Percentiles rank a stretch among this genome's conserved stretches.
Conservation (phyloP, 2,888 invertebrate species). For the Drosophila nigritarsus region DNA sequence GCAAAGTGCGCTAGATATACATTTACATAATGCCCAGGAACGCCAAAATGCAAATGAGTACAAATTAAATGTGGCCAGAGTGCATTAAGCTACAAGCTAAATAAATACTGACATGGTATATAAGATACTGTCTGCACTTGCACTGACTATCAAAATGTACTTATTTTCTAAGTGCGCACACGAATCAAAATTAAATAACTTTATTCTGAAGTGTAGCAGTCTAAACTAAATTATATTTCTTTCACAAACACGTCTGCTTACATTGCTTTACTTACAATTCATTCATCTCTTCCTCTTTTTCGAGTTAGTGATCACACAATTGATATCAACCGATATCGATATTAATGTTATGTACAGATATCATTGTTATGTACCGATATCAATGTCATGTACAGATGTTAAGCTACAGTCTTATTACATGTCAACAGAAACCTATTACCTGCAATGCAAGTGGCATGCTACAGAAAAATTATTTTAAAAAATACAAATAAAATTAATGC, state of each 20-base stretch:
- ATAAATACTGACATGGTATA: conserved; percentile 1
- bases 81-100: conserved; percentile 45
- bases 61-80: conserved; percentile 76
- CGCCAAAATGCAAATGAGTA: conserved; percentile 76
- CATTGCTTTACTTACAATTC: neutral
- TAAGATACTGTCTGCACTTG: neutral
- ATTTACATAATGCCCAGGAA: conserved; percentile 77
- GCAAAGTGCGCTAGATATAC: conserved; percentile 77
- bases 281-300: neutral
- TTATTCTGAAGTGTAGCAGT: neutral
- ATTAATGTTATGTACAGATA: no score
- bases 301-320: neutral
- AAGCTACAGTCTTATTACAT: neutral
- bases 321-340: neutral
- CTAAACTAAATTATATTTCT: neutral
- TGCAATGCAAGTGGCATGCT: no score
- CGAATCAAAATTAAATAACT: neutral
- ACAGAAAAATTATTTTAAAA: no score
- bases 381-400: neutral
- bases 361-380: no score
- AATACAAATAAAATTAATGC: no score
- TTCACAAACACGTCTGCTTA: neutral
- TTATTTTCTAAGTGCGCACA: neutral
- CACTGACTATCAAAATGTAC: neutral
- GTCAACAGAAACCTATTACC: no score